Conservation (phyloP, 37 sponge, comb jelly and placozoan genomes). For the Cliona cf. orientalis region DNA sequence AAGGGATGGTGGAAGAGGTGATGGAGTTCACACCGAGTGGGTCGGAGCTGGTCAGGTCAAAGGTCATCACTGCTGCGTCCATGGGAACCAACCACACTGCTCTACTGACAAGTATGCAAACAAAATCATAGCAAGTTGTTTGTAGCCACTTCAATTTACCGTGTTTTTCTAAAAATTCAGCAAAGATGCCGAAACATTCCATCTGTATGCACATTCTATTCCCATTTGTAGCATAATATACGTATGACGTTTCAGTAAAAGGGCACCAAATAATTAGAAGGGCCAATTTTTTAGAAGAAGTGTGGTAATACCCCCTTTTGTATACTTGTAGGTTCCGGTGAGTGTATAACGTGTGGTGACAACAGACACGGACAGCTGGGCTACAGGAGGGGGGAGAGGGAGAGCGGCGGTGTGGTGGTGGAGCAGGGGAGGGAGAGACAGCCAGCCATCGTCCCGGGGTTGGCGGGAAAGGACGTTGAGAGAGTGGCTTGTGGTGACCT, state of each 20-base stretch:
- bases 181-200: too few relatives aligned
- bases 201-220: too few relatives aligned
- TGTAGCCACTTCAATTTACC: too few relatives aligned
- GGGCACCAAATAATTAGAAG: too few relatives aligned
- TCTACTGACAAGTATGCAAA: slow-evolving; percentile 54
- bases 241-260: too few relatives aligned
- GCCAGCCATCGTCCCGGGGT: slow-evolving; percentile 28
- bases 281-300: too few relatives aligned
- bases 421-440: slow-evolving; percentile 3
- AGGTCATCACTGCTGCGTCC: slow-evolving; percentile 22
- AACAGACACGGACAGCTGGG: slow-evolving; percentile 84
- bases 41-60: not conserved
- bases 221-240: too few relatives aligned
- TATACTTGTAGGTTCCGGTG: slow-evolving; percentile 17
- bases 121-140: too few relatives aligned
- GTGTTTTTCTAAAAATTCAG: too few relatives aligned
- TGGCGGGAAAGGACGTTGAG: slow-evolving; percentile 21
- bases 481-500: slow-evolving; percentile 80
- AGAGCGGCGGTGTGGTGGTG: not conserved
- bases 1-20: slow-evolving; percentile 12
- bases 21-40: slow-evolving; percentile 14
- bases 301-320: not conserved
- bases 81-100: slow-evolving; percentile 70
- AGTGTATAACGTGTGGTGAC: slow-evolving; percentile 70
- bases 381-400: not conserved